Evolutionary conservation across 2,888 invertebrate species (phyloP), one percentile per base, ranked within the genome.

Genomic region (Drosophila greeni): DNA sequence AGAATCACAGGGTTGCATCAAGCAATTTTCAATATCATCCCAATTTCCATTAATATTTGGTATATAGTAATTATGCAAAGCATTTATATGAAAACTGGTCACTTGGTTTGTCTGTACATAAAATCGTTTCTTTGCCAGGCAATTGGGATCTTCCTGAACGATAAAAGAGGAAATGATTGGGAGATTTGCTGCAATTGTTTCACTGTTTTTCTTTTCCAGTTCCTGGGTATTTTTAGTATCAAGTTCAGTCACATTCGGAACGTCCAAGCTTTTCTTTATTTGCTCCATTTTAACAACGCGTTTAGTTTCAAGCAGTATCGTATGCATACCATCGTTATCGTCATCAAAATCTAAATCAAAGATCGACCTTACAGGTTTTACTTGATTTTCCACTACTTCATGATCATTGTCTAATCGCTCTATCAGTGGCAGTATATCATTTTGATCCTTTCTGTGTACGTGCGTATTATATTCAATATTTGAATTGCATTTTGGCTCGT

Each of bases 31-130:
- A 88, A 71, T 73, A 73, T 85, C 24, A 73, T 85, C 20, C 88
- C 91, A 89, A 65, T 91, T 92, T 72, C 92, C 92, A 86, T 92
- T 93, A 49, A 93, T 88, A 66, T 92, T 92, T 51, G 91, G 90
- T 72, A 92, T 87, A 69, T 86, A 89, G 39, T 88, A 89, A 85
- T 91, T 88, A 85, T 92, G 92, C 58, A 92, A 87, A 58, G 90
- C 89, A 66, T 89, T 88, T 59, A 93, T 90, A 69, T 91, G 90
- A 72, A 89, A 90, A 48, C 87, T 85, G 1, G 89, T 89, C 7
- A 90, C 84, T 66, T 84, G 70, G 62, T 84, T 86, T 4, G 86
- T 86, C 73, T 87, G 87, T 1, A 84, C 59, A 51, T 85, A 76
- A 23, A 86, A 88, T 1, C 82, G 77, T 48, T 82, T 42, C 42